These are phyloP conservation scores for Nesometra sesokonis DNA, from an alignment of 35 echinoderm and acorn worm species.

Conservation along the genomic window DNA sequence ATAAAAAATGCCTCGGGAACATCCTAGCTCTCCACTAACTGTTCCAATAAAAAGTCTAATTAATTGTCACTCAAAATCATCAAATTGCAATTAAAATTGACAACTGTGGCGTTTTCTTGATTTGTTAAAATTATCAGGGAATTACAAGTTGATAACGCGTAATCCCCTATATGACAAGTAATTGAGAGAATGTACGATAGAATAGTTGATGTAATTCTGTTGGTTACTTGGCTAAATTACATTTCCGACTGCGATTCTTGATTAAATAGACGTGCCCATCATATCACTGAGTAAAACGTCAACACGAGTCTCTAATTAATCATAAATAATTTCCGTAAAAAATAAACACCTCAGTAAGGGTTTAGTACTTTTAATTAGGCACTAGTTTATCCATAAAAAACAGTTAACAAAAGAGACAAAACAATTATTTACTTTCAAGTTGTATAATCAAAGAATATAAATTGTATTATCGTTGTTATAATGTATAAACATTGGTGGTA, in stretches of 20 bases:
- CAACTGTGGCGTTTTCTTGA: not conserved
- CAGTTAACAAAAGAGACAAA: no score
- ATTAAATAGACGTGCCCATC: not conserved
- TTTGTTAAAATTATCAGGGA: not conserved
- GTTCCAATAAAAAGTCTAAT: not conserved
- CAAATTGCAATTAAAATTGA: not conserved
- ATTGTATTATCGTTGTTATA: no score
- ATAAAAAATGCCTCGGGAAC: not conserved
- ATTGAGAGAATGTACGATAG: not conserved
- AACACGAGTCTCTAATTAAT: not conserved
- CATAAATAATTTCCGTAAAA: not conserved
- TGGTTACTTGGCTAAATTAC: not conserved
- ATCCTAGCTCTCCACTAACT: not conserved
- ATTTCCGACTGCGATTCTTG: not conserved
- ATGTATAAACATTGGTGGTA: no score
- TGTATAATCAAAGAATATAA: no score
- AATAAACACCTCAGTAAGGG: not conserved
- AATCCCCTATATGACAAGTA: not conserved
- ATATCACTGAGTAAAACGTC: not conserved
- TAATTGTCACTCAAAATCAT: not conserved
- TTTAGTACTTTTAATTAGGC: no score
- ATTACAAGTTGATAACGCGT: not conserved
- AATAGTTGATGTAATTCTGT: not conserved
- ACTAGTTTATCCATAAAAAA: no score
- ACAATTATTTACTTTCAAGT: no score